A percentile compares a stretch with the other conserved stretches of the same genome.
phyloP scores from a whole-genome alignment of 2,888 invertebrate species.

The Drosophila rellima region DNA sequence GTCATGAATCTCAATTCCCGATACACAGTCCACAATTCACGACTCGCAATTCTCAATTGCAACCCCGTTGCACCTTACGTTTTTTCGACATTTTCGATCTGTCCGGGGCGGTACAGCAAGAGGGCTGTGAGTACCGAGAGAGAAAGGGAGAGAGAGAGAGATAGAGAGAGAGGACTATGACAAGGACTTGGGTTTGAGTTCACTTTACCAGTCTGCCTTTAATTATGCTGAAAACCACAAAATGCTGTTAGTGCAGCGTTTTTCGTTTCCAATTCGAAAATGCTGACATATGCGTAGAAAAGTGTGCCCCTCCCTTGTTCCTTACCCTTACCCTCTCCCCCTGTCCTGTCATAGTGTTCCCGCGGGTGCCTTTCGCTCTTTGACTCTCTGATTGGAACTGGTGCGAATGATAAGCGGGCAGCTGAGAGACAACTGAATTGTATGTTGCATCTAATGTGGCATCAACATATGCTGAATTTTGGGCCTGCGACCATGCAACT shows the following conservation, averaged over 20 bases:
- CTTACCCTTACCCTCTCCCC: slow-evolving; percentile 45
- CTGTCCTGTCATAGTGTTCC: slow-evolving; percentile 50
- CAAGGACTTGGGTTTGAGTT: slow-evolving; percentile 5
- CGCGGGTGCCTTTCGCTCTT: slow-evolving; percentile 77
- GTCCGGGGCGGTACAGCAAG: slow-evolving; percentile 71
- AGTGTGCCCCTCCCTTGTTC: slow-evolving; percentile 52
- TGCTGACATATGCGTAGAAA: slow-evolving; percentile 85
- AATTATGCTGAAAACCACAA: slow-evolving; percentile 83
- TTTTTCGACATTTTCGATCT: slow-evolving; percentile 84
- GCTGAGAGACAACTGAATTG: slow-evolving; percentile 83
- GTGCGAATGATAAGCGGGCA: slow-evolving; percentile 61
- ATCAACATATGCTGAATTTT: slow-evolving; percentile 85
- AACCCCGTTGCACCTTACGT: slow-evolving; percentile 79
- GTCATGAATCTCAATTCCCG: slow-evolving; percentile 58
- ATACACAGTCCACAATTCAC: slow-evolving; percentile 22
- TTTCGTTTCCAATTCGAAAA: slow-evolving; percentile 78
- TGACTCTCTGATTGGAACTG: slow-evolving; percentile 84
- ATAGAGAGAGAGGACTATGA: not conserved
- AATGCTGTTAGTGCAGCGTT: slow-evolving; percentile 82
- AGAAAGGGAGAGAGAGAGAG: not conserved
- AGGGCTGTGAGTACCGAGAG: not conserved
- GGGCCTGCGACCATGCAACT: slow-evolving; percentile 41
- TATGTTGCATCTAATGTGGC: slow-evolving; percentile 86
- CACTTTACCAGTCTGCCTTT: slow-evolving; percentile 72
- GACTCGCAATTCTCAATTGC: slow-evolving; percentile 46